Evolutionary conservation across 2,113 vertebrate species (phyloP).

Genomic region (Rhinichthys klamathensis): DNA sequence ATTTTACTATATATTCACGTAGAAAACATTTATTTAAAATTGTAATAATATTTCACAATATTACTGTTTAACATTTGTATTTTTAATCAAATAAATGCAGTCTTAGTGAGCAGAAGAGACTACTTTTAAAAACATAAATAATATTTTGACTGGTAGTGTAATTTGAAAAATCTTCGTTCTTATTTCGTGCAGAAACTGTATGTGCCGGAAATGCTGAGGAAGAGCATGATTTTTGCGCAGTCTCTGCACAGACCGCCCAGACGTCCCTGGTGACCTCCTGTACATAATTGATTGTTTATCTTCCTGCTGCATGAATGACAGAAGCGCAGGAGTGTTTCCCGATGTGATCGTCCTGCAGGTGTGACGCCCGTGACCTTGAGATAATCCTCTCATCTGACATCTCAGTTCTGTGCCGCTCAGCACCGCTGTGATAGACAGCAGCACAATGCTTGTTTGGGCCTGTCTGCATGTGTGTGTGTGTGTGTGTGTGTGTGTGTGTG

Average conservation of each 20-base stretch:
- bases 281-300: slow-evolving; percentile 81
- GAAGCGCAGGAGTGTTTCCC: slow-evolving; percentile 36
- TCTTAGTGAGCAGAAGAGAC: too few species aligned
- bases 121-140: too few species aligned
- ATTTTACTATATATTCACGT: too few species aligned
- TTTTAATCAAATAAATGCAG: too few species aligned
- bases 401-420: neutral
- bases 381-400: slow-evolving; percentile 26
- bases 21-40: too few species aligned
- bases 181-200: too few species aligned
- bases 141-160: too few species aligned
- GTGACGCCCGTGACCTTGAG: slow-evolving; percentile 23
- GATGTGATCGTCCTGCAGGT: neutral
- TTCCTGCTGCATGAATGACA: slow-evolving; percentile 68
- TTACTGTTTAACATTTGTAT: too few species aligned
- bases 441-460: neutral
- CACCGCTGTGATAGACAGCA: neutral
- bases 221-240: neutral
- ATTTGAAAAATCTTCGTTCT: too few species aligned
- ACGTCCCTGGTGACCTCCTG: slow-evolving; percentile 66
- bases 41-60: too few species aligned
- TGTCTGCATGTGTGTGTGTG: neutral
- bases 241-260: neutral
- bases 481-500: neutral
- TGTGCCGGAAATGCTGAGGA: too few species aligned